Evolutionary conservation across 2,113 vertebrate genomes (phyloP).

Genomic region (Chlorodrepanis virens): DNA sequence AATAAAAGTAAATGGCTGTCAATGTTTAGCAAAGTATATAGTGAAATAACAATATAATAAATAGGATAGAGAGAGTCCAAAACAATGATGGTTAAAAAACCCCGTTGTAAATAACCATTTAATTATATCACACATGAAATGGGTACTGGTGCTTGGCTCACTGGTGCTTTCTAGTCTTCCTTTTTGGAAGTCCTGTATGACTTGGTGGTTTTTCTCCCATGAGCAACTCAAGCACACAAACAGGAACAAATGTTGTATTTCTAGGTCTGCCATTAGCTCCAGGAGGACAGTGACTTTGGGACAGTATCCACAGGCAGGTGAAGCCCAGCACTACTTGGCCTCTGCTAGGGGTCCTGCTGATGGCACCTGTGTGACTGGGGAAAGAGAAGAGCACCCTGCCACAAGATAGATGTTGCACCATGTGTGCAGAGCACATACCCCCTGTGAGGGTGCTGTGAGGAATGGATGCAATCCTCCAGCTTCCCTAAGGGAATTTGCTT

Average conservation of each 20-base stretch:
- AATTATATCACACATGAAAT: not conserved
- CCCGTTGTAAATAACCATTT: not conserved
- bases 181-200: not conserved
- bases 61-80: not conserved
- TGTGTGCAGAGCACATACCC: not conserved
- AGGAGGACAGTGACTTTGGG: not conserved
- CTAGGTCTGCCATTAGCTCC: not conserved
- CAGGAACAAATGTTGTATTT: not conserved
- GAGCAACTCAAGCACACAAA: not conserved
- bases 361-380: not conserved
- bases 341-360: not conserved
- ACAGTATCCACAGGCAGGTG: not conserved
- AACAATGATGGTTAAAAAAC: not conserved
- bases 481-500: not conserved
- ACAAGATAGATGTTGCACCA: not conserved
- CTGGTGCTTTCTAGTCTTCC: not conserved
- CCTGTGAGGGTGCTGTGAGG: not conserved
- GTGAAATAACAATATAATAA: not conserved
- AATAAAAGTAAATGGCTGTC: not conserved
- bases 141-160: not conserved
- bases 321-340: not conserved
- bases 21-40: not conserved
- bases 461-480: not conserved
- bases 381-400: not conserved
- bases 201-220: not conserved